These are phyloP conservation scores for Natrix natrix DNA, from an alignment of 2,797 vertebrate genomes.

Conservation along the genomic window DNA sequence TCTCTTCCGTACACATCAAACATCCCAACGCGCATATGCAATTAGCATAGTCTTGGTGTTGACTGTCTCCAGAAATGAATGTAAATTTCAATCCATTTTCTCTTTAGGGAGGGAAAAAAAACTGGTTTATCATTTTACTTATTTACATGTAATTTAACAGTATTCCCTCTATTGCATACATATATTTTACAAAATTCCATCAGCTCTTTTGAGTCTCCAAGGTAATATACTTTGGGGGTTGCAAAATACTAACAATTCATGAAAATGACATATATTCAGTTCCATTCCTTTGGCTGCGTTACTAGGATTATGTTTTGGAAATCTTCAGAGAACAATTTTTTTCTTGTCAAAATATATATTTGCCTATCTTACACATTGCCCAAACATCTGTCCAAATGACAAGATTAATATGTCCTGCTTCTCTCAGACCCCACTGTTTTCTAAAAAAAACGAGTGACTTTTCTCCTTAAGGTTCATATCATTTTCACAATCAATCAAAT, in stretches of 20 bases:
- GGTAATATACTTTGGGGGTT: slow-evolving; percentile 40
- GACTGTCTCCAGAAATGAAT: not conserved
- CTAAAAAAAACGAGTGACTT: slow-evolving; percentile 36
- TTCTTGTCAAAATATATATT: slow-evolving; percentile 58
- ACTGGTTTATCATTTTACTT: not conserved
- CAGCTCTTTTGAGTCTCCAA: not conserved
- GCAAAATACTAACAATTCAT: slow-evolving; percentile 55
- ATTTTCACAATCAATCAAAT: slow-evolving; percentile 45
- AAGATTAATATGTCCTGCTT: slow-evolving; percentile 60
- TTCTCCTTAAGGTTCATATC: slow-evolving; percentile 49
- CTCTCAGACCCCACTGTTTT: slow-evolving; percentile 59
- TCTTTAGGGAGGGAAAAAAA: not conserved
- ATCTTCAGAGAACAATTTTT: slow-evolving; percentile 59
- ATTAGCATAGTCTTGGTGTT: not conserved
- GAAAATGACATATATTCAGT: slow-evolving; percentile 46
- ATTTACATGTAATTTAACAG: not conserved
- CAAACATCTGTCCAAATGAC: slow-evolving; percentile 65
- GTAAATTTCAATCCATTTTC: not conserved
- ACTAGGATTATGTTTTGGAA: slow-evolving; percentile 62
- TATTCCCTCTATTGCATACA: not conserved
- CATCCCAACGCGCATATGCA: not conserved
- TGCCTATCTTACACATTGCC: slow-evolving; percentile 60
- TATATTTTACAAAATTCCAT: not conserved
- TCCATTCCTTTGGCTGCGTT: slow-evolving; percentile 54
- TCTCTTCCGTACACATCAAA: not conserved